Conservation (phyloP, 2,888 invertebrate species). For the Cosmia pyralina region DNA sequence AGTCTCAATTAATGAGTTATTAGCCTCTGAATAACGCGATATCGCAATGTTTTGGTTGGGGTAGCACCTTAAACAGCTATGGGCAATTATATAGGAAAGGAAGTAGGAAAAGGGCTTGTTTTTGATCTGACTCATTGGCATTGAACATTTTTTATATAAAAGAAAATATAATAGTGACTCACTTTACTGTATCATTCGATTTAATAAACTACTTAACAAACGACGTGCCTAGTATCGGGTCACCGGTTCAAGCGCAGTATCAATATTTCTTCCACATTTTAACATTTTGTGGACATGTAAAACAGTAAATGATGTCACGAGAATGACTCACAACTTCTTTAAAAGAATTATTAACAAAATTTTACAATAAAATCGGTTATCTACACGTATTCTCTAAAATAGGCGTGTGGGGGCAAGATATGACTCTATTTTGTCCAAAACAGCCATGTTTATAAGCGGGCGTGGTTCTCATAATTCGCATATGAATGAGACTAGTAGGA, state of each 20-base stretch:
- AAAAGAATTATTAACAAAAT: slow-evolving; percentile 71
- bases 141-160: slow-evolving; percentile 56
- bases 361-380: slow-evolving; percentile 75
- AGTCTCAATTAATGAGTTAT: too few relatives aligned
- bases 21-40: too few relatives aligned
- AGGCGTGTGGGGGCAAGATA: slow-evolving; percentile 53
- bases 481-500: slow-evolving; percentile 55
- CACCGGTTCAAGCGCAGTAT: slow-evolving; percentile 86
- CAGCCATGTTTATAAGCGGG: slow-evolving; percentile 69
- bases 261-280: slow-evolving; percentile 86
- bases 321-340: slow-evolving; percentile 83
- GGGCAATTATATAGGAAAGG: slow-evolving; percentile 43
- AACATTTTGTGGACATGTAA: slow-evolving; percentile 83
- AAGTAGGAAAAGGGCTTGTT: slow-evolving; percentile 64
- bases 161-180: slow-evolving; percentile 75
- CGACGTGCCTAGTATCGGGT: slow-evolving; percentile 82
- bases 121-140: slow-evolving; percentile 64
- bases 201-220: slow-evolving; percentile 76
- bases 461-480: slow-evolving; percentile 62
- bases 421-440: slow-evolving; percentile 64
- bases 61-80: neutral
- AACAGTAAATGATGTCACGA: slow-evolving; percentile 88
- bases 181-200: slow-evolving; percentile 73
- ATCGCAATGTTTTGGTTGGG: too few relatives aligned
- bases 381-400: slow-evolving; percentile 60